Evolutionary conservation across 2,113 vertebrate species (phyloP).

Genomic region (Melanotaenia duboulayi): DNA sequence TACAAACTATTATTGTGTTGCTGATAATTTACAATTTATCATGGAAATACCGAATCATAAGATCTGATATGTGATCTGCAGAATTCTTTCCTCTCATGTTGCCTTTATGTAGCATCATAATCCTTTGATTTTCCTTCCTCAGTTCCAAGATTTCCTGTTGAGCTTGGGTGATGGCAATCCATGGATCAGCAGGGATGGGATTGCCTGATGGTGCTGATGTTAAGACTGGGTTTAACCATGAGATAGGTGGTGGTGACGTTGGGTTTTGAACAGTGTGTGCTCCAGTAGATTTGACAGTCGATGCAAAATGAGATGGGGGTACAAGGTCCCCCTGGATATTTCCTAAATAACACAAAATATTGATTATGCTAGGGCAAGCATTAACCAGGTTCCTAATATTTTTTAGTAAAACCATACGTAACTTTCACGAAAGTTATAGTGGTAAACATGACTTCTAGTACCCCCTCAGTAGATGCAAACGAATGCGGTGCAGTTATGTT

Average conservation of each 20-base stretch:
- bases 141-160: slow-evolving; percentile 75
- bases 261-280: slow-evolving; percentile 16
- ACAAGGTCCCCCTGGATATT: slow-evolving; percentile 63
- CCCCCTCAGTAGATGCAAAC: not conserved
- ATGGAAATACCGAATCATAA: slow-evolving; percentile 46
- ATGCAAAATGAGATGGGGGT: slow-evolving; percentile 80
- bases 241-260: slow-evolving; percentile 8
- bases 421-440: not conserved
- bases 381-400: not conserved
- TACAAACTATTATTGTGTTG: not conserved
- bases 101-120: slow-evolving; percentile 58
- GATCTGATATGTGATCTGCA: slow-evolving; percentile 25
- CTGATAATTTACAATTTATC: not conserved
- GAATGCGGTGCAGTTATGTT: not conserved
- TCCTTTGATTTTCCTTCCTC: slow-evolving; percentile 72
- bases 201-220: slow-evolving; percentile 43
- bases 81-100: slow-evolving; percentile 14
- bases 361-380: not conserved
- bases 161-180: slow-evolving; percentile 63
- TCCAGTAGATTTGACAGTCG: slow-evolving; percentile 34
- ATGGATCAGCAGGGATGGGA: slow-evolving; percentile 43
- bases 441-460: not conserved
- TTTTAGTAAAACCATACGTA: not conserved
- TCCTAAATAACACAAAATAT: slow-evolving; percentile 41
- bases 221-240: slow-evolving; percentile 41